phyloP scores from a whole-genome alignment of 2,888 invertebrate species.

The Melieria crassipennis region DNA sequence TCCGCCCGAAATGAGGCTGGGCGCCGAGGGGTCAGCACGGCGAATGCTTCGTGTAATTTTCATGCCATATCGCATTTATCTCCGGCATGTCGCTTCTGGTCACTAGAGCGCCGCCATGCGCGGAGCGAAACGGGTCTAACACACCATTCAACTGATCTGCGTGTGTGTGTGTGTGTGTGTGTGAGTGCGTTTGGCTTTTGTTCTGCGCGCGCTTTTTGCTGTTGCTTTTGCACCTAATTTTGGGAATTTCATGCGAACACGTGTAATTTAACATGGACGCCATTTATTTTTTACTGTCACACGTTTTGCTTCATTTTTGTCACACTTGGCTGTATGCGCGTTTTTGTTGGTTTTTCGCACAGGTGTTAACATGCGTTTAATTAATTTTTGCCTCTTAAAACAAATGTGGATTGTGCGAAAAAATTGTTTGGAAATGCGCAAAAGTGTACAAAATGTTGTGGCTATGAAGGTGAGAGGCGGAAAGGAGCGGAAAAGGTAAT shows the following conservation, averaged over 20 bases:
- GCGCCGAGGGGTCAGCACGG: neutral
- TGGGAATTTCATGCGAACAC: neutral
- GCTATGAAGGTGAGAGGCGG: too few relatives aligned
- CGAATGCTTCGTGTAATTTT: constrained; percentile 2
- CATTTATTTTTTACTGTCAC: constrained; percentile 31
- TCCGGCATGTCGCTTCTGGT: neutral
- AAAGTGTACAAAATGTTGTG: too few relatives aligned
- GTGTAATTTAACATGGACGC: neutral
- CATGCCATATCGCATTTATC: constrained; percentile 17
- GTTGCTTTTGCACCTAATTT: constrained; percentile 3
- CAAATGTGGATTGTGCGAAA: too few relatives aligned
- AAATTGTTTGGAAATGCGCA: too few relatives aligned
- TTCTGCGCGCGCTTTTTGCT: neutral
- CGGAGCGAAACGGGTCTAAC: neutral
- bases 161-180: neutral
- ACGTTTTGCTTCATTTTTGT: constrained; percentile 23
- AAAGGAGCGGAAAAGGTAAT: too few relatives aligned
- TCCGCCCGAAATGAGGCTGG: constrained; percentile 21
- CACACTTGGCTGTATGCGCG: neutral
- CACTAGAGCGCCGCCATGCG: neutral
- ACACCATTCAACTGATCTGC: neutral
- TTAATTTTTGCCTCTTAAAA: too few relatives aligned
- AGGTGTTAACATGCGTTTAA: too few relatives aligned
- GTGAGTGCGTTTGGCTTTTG: neutral
- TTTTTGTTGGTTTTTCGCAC: too few relatives aligned